phyloP scores from a whole-genome alignment of 2,888 invertebrate genomes.

The Tyria jacobaeae region DNA sequence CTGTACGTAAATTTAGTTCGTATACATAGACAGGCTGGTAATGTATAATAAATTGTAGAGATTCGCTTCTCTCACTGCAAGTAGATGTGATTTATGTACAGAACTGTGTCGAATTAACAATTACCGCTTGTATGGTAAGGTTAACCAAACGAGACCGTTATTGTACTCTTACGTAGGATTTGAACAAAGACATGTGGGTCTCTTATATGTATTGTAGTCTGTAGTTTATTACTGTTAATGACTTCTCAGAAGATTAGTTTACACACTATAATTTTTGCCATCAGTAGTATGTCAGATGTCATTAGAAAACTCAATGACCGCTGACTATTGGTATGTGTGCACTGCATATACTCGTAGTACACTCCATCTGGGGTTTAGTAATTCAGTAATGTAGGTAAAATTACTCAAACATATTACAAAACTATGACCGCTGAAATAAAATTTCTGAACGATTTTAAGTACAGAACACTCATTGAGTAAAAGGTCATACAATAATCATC shows the following conservation, averaged over 20 bases:
- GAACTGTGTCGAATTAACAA: constrained; percentile 81
- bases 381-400: too few species aligned
- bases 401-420: too few species aligned
- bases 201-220: constrained; percentile 18
- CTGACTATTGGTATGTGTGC: too few species aligned
- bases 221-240: constrained; percentile 39
- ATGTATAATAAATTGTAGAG: constrained; percentile 73
- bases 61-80: constrained; percentile 70
- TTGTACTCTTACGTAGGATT: constrained; percentile 57
- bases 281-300: constrained; percentile 36
- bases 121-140: constrained; percentile 68
- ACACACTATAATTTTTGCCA: constrained; percentile 41
- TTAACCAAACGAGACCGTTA: constrained; percentile 64
- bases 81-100: constrained; percentile 78
- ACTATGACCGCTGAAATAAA: too few species aligned
- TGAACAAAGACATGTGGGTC: constrained; percentile 47
- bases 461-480: too few species aligned
- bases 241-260: constrained; percentile 52
- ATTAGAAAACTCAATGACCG: too few species aligned
- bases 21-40: constrained; percentile 23
- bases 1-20: constrained; percentile 7
- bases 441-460: too few species aligned
- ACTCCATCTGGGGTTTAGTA: too few species aligned
- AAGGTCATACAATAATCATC: too few species aligned
- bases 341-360: too few species aligned